Evolutionary conservation across 1,140 invertebrate species (phyloP), one percentile per base, ranked within the genome.

Genomic region (Leptopilina boulardi): DNA sequence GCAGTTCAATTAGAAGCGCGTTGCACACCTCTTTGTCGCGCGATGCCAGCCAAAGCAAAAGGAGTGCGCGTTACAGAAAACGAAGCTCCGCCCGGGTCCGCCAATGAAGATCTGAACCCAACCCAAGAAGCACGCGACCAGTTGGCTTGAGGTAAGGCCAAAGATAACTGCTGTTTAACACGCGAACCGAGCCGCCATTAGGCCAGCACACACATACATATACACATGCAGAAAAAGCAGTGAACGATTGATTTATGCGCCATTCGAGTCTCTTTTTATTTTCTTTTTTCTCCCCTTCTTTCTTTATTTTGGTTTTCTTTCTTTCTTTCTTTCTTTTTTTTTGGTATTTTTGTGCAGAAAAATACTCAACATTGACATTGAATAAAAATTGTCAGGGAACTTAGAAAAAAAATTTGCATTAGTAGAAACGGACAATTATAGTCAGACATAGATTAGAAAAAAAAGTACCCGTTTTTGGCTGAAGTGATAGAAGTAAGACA

Each of bases 151-250:
- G 59, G 59, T 66, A 85, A 85, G 81, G 86, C 83, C 80, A 84
- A 87, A 82, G 85, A 86, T 88, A 88, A 87, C 86, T 85, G 83
- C 80, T 83, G 87, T 86, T 88, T 84, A 85, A 84, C 87, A 88
- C 87, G 87, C 87, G 83, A 88, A 81, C 81, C 85, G 76, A 81
- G 84, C 82, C 82, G 83, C 83, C 83, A 83, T 86, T 85, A 80
- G 70, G 78, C 73, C 80, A 81, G n/a, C n/a, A n/a, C n/a, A n/a
- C n/a, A n/a, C n/a, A 73, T 81, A 81, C 81, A 79, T 83, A 76
- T 81, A 76, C 80, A 77, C 77, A 77, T 81, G 81, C 83, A 84
- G 81, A 80, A 18, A 51, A 47, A 21, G 18, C 71, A n/a, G 18
- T 41, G 71, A 2, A 51, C 71, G 44, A 73, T 73, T 73, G 71